These are phyloP conservation scores for Scomber colias DNA, from an alignment of 2,113 vertebrate genomes.

Conservation along the genomic window DNA sequence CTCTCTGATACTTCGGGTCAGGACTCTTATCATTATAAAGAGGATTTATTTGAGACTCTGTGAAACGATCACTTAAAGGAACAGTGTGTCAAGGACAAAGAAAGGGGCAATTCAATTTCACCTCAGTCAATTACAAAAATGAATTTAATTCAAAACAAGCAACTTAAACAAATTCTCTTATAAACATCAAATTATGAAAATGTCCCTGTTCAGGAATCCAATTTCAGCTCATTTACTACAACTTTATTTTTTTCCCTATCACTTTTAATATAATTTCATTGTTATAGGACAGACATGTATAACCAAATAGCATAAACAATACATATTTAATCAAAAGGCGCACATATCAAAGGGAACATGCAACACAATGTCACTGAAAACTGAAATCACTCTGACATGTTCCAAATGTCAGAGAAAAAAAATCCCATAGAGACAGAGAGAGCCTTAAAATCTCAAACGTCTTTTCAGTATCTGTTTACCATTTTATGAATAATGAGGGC, in stretches of 20 bases:
- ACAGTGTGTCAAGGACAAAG: conserved; percentile 66
- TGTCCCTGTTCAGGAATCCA: conserved; percentile 36
- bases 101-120: conserved; percentile 60
- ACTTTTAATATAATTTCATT: conserved; percentile 32
- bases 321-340: conserved; percentile 68
- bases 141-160: conserved; percentile 60
- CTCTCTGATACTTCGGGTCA: conserved; percentile 67
- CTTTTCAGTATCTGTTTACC: conserved; percentile 35
- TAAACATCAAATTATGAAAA: conserved; percentile 46
- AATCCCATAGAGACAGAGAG: too few relatives aligned
- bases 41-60: conserved; percentile 70
- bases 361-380: conserved; percentile 53
- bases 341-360: conserved; percentile 73
- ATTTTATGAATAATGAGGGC: conserved; percentile 12
- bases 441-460: not conserved
- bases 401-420: not conserved
- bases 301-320: conserved; percentile 33
- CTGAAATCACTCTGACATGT: conserved; percentile 43
- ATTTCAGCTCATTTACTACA: conserved; percentile 49
- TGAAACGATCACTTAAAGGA: conserved; percentile 71
- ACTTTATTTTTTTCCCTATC: not conserved
- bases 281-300: conserved; percentile 11
- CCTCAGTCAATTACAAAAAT: conserved; percentile 68
- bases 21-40: conserved; percentile 74
- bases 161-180: conserved; percentile 51